phyloP scores from a whole-genome alignment of 2,888 invertebrate genomes.

The Hololepta plana region DNA sequence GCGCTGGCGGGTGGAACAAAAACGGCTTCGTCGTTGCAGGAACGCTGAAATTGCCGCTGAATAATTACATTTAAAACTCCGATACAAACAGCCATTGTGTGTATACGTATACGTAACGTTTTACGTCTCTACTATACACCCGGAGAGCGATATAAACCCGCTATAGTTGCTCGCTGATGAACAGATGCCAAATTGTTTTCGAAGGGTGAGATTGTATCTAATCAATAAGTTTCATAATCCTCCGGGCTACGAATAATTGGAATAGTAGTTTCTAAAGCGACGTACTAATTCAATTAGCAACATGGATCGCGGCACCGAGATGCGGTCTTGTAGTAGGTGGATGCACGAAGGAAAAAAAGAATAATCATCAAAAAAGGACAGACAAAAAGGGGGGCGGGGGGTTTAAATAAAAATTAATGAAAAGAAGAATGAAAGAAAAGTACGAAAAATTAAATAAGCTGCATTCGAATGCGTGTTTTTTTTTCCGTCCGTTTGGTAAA shows the following conservation, averaged over 20 bases:
- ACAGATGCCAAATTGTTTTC: conserved; percentile 10
- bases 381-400: too few species aligned
- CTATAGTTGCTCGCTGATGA: conserved; percentile 9
- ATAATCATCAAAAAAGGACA: too few species aligned
- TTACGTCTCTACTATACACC: conserved; percentile 10
- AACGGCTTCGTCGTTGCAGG: conserved; percentile 7
- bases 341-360: too few species aligned
- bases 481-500: too few species aligned
- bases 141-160: conserved; percentile 7
- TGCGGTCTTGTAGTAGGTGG: too few species aligned
- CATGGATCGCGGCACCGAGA: too few species aligned
- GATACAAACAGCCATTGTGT: conserved; percentile 17
- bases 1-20: conserved; percentile 7
- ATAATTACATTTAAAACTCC: conserved; percentile 22
- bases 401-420: too few species aligned
- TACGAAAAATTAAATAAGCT: too few species aligned
- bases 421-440: too few species aligned
- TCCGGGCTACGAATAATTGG: conserved; percentile 8
- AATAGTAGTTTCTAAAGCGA: conserved; percentile 8
- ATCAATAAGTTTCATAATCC: conserved; percentile 12
- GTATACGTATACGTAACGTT: too few species aligned
- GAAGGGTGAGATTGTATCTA: conserved; percentile 8
- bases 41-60: conserved; percentile 15
- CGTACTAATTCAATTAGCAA: too few species aligned
- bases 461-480: too few species aligned